Conservation (phyloP, 2,888 invertebrate species). For the Nomada ruficornis region DNA sequence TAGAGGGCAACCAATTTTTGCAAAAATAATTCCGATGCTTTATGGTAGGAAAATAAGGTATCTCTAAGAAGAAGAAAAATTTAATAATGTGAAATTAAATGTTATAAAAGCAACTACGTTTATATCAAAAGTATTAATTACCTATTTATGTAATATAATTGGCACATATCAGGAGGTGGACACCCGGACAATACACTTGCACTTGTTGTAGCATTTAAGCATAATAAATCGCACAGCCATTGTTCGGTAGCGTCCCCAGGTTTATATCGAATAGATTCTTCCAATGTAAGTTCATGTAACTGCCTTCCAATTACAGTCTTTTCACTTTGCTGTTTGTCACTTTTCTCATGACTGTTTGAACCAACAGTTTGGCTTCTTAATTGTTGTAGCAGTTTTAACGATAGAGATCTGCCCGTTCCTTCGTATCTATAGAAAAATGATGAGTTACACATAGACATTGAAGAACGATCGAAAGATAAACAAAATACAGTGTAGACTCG, state of each 20-base stretch:
- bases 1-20: conserved; percentile 96
- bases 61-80: conserved; percentile 87
- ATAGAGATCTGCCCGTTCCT: conserved; percentile 98
- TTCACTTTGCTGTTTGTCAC: conserved; percentile 82
- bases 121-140: conserved; percentile 49
- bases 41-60: conserved; percentile 98
- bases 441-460: background rate
- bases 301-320: conserved; percentile 85
- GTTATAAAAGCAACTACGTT: conserved; percentile 5
- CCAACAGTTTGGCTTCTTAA: conserved; percentile 88
- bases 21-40: conserved; percentile 95
- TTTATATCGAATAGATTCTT: conserved; percentile 96
- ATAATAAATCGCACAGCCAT: conserved; percentile 96
- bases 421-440: conserved; percentile 88
- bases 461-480: background rate
- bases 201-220: conserved; percentile 93
- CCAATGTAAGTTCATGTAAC: conserved; percentile 88
- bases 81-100: conserved; percentile 67
- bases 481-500: background rate
- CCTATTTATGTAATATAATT: conserved; percentile 93
- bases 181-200: conserved; percentile 90
- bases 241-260: conserved; percentile 93
- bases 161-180: conserved; percentile 95
- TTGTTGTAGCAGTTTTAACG: conserved; percentile 96
- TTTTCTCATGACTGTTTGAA: conserved; percentile 85